Percentiles rank a stretch among this genome's conserved stretches.
These are phyloP conservation scores for Sylvietta virens DNA, from an alignment of 2,113 vertebrate species.

Conservation along the genomic window DNA sequence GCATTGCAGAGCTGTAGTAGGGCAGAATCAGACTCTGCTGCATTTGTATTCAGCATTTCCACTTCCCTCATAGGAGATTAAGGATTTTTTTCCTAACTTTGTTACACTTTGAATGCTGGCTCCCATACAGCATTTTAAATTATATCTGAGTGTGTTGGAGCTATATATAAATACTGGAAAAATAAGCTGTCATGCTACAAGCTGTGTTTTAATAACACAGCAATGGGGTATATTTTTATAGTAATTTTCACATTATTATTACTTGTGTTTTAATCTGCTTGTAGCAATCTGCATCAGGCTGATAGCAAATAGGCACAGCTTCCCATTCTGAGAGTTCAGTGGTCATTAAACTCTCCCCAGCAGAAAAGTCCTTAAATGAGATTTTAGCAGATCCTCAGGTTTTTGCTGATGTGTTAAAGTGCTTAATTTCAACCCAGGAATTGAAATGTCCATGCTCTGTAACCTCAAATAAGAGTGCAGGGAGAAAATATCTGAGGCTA, in stretches of 20 bases:
- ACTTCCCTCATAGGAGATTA: not conserved
- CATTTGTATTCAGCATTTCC: not conserved
- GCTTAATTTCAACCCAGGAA: not conserved
- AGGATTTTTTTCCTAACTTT: not conserved
- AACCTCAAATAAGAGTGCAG: not conserved
- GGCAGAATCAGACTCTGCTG: not conserved
- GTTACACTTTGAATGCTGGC: not conserved
- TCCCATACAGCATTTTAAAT: not conserved
- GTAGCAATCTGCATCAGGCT: not conserved
- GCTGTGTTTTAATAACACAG: constrained; percentile 19
- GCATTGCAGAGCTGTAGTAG: not conserved
- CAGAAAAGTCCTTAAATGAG: not conserved
- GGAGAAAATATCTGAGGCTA: not conserved
- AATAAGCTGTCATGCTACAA: not conserved
- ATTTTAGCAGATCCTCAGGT: not conserved
- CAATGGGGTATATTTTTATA: not conserved
- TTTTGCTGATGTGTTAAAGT: not conserved
- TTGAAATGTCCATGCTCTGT: not conserved
- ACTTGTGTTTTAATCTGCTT: not conserved
- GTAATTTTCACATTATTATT: not conserved
- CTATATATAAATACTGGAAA: not conserved
- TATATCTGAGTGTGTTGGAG: not conserved
- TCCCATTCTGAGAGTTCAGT: not conserved
- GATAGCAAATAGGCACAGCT: not conserved
- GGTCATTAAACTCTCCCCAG: not conserved